A percentile compares a stretch with the other conserved stretches of the same genome.
Conservation (phyloP, 2,888 invertebrate genomes). For the Stenoptilia bipunctidactyla region DNA sequence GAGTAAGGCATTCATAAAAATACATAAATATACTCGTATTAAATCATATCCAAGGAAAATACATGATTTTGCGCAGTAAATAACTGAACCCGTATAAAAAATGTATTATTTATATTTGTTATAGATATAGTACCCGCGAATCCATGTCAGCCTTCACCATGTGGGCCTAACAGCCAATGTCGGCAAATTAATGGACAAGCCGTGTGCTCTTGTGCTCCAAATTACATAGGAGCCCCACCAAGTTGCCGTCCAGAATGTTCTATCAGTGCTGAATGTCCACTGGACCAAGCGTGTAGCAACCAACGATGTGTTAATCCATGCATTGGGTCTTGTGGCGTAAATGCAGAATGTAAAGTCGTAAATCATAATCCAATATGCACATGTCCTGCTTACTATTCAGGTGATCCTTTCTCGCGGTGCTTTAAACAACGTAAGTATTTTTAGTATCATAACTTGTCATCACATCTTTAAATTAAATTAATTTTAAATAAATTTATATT, state of each 20-base stretch:
- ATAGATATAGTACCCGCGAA: slow-evolving; percentile 64
- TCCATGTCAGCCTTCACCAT: slow-evolving; percentile 76
- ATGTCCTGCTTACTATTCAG: slow-evolving; percentile 73
- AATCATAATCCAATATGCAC: slow-evolving; percentile 82
- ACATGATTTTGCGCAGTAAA: no score
- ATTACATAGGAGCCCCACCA: slow-evolving; percentile 75
- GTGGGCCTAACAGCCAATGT: slow-evolving; percentile 76
- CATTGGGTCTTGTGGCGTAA: slow-evolving; percentile 78
- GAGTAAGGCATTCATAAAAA: no score
- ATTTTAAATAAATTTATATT: no score
- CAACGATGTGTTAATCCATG: slow-evolving; percentile 82
- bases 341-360: slow-evolving; percentile 81
- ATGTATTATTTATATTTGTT: no score
- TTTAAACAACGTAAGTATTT: slow-evolving; percentile 64
- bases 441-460: no score
- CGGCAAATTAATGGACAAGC: slow-evolving; percentile 74
- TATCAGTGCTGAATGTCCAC: slow-evolving; percentile 78
- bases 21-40: no score
- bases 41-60: no score
- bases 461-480: no score
- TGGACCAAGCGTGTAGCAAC: slow-evolving; percentile 78
- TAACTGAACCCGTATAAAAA: no score
- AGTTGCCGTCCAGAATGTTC: slow-evolving; percentile 81
- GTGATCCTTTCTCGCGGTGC: slow-evolving; percentile 77
- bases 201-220: slow-evolving; percentile 76